phyloP scores from a whole-genome alignment of 2,797 vertebrate species.

The Anabas testudineus region DNA sequence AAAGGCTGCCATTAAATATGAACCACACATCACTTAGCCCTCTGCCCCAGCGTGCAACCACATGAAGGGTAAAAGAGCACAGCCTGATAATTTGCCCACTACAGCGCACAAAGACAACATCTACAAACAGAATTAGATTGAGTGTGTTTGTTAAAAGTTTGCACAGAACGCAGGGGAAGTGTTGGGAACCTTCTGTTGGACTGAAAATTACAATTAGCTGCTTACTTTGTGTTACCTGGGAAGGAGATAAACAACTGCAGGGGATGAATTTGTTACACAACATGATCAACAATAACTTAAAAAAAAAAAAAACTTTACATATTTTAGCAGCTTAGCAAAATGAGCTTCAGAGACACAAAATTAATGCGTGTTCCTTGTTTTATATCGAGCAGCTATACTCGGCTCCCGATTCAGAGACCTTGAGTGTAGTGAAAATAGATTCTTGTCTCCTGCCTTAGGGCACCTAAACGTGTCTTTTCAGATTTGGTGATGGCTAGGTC shows the following conservation, averaged over 20 bases:
- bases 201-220: constrained; percentile 66
- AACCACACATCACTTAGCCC: constrained; percentile 72
- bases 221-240: constrained; percentile 71
- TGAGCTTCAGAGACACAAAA: constrained; percentile 58
- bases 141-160: constrained; percentile 44
- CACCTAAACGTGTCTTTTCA: constrained; percentile 80
- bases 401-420: constrained; percentile 62
- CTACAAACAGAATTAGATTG: constrained; percentile 43
- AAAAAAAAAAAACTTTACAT: constrained; percentile 56
- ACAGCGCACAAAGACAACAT: constrained; percentile 21
- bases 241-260: constrained; percentile 74
- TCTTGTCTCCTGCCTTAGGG: constrained; percentile 78
- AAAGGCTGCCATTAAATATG: constrained; percentile 80
- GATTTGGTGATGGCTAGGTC: constrained; percentile 81
- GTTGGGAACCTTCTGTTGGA: constrained; percentile 37
- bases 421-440: constrained; percentile 80
- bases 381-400: constrained; percentile 60
- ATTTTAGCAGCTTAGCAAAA: constrained; percentile 72
- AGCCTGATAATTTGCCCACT: constrained; percentile 62
- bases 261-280: constrained; percentile 73
- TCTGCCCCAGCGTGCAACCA: constrained; percentile 57
- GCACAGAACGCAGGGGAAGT: constrained; percentile 28
- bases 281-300: constrained; percentile 41
- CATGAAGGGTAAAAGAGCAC: constrained; percentile 76
- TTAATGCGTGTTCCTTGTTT: constrained; percentile 66